These are phyloP conservation scores for Sturmia bella DNA, from an alignment of 2,888 invertebrate genomes.

Conservation along the genomic window DNA sequence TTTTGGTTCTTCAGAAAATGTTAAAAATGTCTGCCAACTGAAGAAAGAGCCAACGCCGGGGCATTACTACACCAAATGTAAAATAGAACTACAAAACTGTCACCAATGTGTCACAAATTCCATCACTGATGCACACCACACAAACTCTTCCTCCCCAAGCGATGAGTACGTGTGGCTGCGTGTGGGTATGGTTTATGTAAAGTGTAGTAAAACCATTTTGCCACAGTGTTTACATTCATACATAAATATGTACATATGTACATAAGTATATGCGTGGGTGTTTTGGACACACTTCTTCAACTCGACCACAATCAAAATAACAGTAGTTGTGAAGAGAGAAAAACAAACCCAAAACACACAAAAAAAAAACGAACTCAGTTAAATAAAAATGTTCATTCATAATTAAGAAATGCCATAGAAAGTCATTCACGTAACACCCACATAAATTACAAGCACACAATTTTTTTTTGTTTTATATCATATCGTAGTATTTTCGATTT, in stretches of 20 bases:
- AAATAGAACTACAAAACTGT: too few species aligned
- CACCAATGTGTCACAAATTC: too few species aligned
- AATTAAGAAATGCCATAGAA: conserved; percentile 43
- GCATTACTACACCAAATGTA: too few species aligned
- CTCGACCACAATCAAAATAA: conserved; percentile 5
- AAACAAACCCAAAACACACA: conserved; percentile 8
- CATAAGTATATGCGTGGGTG: conserved; percentile 37
- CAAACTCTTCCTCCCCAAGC: too few species aligned
- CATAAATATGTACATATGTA: neutral
- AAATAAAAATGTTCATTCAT: conserved; percentile 61
- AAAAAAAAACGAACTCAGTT: conserved; percentile 22
- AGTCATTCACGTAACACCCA: conserved; percentile 27
- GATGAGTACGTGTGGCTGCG: too few species aligned
- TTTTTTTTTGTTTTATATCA: neutral
- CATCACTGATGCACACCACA: too few species aligned
- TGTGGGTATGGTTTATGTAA: neutral
- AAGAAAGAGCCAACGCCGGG: too few species aligned
- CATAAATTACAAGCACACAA: conserved; percentile 6
- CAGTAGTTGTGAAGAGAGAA: neutral
- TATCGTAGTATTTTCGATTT: conserved; percentile 37
- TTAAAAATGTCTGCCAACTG: too few species aligned
- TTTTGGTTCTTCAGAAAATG: too few species aligned
- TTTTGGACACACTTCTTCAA: conserved; percentile 33
- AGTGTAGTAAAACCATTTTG: conserved; percentile 12
- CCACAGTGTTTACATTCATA: neutral